These are phyloP conservation scores for Pocillopora grandis DNA, from an alignment of 92 coral and sea anemone species.

Conservation along the genomic window DNA sequence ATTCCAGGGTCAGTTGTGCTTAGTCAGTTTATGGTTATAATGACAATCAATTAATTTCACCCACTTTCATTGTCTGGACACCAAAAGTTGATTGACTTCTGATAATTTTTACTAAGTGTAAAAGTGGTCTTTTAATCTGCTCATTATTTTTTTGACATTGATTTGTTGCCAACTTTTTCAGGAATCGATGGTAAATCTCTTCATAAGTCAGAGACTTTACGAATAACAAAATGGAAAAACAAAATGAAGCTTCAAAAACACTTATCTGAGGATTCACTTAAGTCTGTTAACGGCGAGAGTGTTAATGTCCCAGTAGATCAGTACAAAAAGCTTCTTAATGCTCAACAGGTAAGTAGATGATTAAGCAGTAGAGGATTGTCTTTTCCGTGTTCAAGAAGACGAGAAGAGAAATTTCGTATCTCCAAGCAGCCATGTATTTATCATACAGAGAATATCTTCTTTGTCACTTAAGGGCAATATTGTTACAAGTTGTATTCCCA, in stretches of 20 bases:
- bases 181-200: slow-evolving; percentile 61
- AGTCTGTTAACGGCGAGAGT: slow-evolving; percentile 72
- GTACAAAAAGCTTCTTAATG: slow-evolving; percentile 64
- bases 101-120: no score
- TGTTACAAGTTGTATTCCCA: no score
- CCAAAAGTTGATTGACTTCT: no score
- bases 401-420: no score
- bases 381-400: neutral
- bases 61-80: no score
- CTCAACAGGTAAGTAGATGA: slow-evolving; percentile 70
- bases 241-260: slow-evolving; percentile 66
- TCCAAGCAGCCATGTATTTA: no score
- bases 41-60: no score
- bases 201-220: slow-evolving; percentile 66
- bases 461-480: no score
- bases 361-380: neutral
- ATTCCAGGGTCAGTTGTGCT: no score
- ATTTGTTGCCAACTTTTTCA: slow-evolving; percentile 13
- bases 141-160: neutral
- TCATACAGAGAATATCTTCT: no score
- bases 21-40: no score
- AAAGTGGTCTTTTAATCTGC: no score
- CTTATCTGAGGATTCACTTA: slow-evolving; percentile 53
- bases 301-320: slow-evolving; percentile 71
- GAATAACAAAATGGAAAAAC: slow-evolving; percentile 65